These are phyloP conservation scores for Apis cerana DNA, from an alignment of 1,140 invertebrate genomes.

Conservation along the genomic window DNA sequence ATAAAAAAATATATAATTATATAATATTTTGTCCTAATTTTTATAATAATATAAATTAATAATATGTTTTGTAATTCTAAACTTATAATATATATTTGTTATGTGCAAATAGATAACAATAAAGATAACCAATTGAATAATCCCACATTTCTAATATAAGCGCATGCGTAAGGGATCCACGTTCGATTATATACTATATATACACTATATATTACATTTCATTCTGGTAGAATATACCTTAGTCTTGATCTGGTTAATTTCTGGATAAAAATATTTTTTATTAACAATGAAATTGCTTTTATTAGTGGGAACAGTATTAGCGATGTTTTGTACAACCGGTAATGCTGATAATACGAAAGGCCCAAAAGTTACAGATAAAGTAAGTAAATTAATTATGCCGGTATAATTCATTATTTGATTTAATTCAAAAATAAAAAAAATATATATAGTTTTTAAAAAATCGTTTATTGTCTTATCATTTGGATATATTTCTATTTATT, in stretches of 20 bases:
- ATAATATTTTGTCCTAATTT: neutral
- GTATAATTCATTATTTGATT: neutral
- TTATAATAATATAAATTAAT: neutral
- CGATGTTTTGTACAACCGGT: conserved; percentile 47
- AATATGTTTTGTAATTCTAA: neutral
- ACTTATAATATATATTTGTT: neutral
- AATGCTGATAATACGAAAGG: conserved; percentile 80
- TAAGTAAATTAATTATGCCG: conserved; percentile 71
- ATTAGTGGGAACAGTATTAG: conserved; percentile 56
- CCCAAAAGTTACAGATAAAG: conserved; percentile 89
- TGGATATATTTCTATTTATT: neutral
- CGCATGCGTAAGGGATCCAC: conserved; percentile 39
- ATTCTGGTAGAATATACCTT: conserved; percentile 25
- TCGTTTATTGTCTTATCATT: neutral
- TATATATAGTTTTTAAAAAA: too few relatives aligned
- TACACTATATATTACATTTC: neutral
- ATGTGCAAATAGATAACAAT: neutral
- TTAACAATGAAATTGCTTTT: conserved; percentile 56
- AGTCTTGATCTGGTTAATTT: conserved; percentile 10
- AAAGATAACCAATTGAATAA: conserved; percentile 43
- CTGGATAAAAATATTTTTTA: neutral
- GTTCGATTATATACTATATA: conserved; percentile 19
- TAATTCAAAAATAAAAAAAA: too few relatives aligned
- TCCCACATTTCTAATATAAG: conserved; percentile 56
- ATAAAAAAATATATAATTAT: too few relatives aligned